Conservation (phyloP, 1,140 invertebrate species). For the Leptinotarsa texana region DNA sequence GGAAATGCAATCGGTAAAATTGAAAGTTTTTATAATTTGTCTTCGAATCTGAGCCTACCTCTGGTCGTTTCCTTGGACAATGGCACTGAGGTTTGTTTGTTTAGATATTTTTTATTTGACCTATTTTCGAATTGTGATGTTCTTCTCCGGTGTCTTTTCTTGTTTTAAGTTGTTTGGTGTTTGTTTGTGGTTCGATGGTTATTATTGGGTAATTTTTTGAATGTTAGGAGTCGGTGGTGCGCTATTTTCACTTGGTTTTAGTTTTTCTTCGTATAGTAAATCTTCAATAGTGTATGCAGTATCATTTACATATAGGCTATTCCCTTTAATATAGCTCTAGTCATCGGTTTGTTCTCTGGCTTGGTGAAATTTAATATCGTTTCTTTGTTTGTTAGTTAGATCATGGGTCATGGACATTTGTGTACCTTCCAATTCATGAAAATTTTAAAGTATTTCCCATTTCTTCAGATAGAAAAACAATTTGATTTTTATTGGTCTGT, state of each 20-base stretch:
- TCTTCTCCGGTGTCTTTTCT: not conserved
- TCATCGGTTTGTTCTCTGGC: not conserved
- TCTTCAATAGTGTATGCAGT: no score
- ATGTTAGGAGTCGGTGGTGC: no score
- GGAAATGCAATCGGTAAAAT: no score
- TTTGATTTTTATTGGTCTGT: not conserved
- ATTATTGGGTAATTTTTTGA: no score
- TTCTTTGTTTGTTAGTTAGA: not conserved
- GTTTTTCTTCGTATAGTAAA: no score
- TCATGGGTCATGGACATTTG: not conserved
- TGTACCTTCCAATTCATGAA: not conserved
- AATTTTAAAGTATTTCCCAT: not conserved
- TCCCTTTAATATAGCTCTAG: not conserved
- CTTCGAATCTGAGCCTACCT: not conserved
- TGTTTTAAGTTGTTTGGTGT: no score
- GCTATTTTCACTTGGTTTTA: no score
- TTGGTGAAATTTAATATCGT: not conserved
- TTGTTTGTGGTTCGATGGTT: no score
- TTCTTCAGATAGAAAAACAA: not conserved
- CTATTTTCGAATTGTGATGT: not conserved
- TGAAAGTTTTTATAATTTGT: not conserved
- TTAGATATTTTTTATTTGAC: not conserved
- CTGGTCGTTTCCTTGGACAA: not conserved
- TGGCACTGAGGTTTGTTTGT: not conserved
- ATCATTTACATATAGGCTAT: no score